Conservation (phyloP, 2,888 invertebrate genomes). For the Deilephila porcellus region DNA sequence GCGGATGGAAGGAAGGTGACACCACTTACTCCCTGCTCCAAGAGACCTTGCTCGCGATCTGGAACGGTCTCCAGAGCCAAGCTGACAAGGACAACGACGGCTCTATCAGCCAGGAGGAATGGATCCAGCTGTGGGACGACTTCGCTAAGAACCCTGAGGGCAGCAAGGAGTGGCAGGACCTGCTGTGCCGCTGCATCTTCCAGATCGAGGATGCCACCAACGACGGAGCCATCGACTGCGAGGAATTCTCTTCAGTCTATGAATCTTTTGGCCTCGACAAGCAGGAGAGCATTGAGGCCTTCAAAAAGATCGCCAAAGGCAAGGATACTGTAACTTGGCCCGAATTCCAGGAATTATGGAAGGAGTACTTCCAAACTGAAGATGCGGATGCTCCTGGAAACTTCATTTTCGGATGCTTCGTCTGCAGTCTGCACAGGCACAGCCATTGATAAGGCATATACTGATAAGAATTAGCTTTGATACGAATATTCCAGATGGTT, state of each 20-base stretch:
- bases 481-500: not conserved
- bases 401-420: slow-evolving; percentile 87
- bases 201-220: slow-evolving; percentile 93
- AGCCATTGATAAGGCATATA: slow-evolving; percentile 34
- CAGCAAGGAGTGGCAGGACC: slow-evolving; percentile 92
- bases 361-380: slow-evolving; percentile 93
- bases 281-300: slow-evolving; percentile 90
- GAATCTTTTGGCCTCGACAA: slow-evolving; percentile 90
- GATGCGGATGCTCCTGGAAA: slow-evolving; percentile 92
- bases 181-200: slow-evolving; percentile 95
- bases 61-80: slow-evolving; percentile 91
- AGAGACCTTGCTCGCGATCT: slow-evolving; percentile 90
- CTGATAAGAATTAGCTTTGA: not conserved
- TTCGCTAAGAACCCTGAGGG: slow-evolving; percentile 90
- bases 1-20: slow-evolving; percentile 90
- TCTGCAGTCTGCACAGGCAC: slow-evolving; percentile 51
- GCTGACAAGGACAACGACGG: slow-evolving; percentile 95
- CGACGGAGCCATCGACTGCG: slow-evolving; percentile 90
- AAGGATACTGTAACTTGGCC: slow-evolving; percentile 89
- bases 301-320: slow-evolving; percentile 91
- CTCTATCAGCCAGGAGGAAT: slow-evolving; percentile 93
- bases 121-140: slow-evolving; percentile 94
- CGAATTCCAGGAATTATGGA: slow-evolving; percentile 92
- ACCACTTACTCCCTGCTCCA: slow-evolving; percentile 90
- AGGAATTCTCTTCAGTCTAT: slow-evolving; percentile 93